Conservation (phyloP, 2,797 vertebrate genomes). For the Sparidentex hasta region DNA sequence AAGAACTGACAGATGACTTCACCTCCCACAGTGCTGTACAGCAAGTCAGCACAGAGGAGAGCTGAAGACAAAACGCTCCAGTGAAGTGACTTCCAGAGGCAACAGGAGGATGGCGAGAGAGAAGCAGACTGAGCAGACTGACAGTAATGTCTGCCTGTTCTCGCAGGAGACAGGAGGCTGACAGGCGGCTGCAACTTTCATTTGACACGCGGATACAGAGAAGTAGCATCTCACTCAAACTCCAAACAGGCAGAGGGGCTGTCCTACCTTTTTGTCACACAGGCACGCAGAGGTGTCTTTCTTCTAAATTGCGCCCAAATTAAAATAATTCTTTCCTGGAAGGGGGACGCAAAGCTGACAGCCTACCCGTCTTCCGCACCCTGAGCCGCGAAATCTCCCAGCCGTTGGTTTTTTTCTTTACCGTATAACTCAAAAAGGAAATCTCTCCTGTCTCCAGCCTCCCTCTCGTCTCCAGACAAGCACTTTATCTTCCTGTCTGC, state of each 20-base stretch:
- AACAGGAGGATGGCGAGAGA: slow-evolving; percentile 16
- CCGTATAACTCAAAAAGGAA: slow-evolving; percentile 70
- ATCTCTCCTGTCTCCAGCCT: slow-evolving; percentile 57
- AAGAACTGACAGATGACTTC: slow-evolving; percentile 33
- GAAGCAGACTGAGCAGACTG: slow-evolving; percentile 48
- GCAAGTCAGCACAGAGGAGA: slow-evolving; percentile 10
- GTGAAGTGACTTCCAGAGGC: slow-evolving; percentile 36
- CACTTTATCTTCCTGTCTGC: slow-evolving; percentile 75
- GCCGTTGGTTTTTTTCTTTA: slow-evolving; percentile 53
- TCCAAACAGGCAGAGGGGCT: slow-evolving; percentile 30
- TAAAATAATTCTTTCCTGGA: slow-evolving; percentile 48
- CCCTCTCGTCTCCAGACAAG: slow-evolving; percentile 61
- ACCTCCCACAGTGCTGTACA: slow-evolving; percentile 9
- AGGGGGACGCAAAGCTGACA: slow-evolving; percentile 48
- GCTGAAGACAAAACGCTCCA: slow-evolving; percentile 43
- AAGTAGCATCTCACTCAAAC: slow-evolving; percentile 42
- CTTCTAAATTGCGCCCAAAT: slow-evolving; percentile 52
- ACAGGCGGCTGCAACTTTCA: slow-evolving; percentile 58
- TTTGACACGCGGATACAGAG: slow-evolving; percentile 31
- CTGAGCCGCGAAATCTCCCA: slow-evolving; percentile 30
- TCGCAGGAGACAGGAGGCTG: slow-evolving; percentile 39
- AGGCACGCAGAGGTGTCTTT: neutral
- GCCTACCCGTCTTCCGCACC: slow-evolving; percentile 53
- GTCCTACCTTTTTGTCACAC: slow-evolving; percentile 4
- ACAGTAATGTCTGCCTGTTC: slow-evolving; percentile 53